These are phyloP conservation scores for Mus spicilegus DNA, from an alignment of 2,113 vertebrate genomes.

Conservation along the genomic window DNA sequence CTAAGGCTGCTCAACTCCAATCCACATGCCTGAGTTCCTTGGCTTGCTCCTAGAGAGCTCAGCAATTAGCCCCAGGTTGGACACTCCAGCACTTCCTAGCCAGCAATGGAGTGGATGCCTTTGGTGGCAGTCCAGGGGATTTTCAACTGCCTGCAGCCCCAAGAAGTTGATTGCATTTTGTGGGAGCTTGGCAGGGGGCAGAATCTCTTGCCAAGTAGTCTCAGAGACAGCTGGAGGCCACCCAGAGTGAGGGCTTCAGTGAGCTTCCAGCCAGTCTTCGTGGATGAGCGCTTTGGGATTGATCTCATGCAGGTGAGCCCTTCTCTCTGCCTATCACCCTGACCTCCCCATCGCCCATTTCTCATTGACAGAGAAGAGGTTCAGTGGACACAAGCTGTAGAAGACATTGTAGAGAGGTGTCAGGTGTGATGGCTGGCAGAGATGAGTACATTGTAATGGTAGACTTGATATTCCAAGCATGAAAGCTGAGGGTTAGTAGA, in stretches of 20 bases:
- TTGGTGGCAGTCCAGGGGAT: no score
- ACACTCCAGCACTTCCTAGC: rapidly evolving
- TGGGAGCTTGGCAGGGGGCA: rapidly evolving
- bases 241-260: rapidly evolving
- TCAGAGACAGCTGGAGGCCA: rapidly evolving
- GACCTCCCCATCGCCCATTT: no score
- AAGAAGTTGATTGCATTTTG: rapidly evolving
- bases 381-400: not conserved
- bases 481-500: rapidly evolving
- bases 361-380: no score
- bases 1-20: not conserved
- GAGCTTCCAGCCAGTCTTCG: rapidly evolving
- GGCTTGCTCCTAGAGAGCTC: rapidly evolving
- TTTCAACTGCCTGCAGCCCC: not conserved
- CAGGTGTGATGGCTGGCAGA: rapidly evolving
- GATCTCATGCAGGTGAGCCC: rapidly evolving
- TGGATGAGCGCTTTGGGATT: not conserved
- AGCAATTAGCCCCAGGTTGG: rapidly evolving
- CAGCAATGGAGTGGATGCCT: not conserved
- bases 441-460: rapidly evolving
- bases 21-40: rapidly evolving
- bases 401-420: not conserved
- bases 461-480: no score
- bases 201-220: rapidly evolving
- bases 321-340: not conserved